A percentile compares a stretch with the other conserved stretches of the same genome.
phyloP scores from a whole-genome alignment of 2,113 vertebrate genomes.

The Spea bombifrons region DNA sequence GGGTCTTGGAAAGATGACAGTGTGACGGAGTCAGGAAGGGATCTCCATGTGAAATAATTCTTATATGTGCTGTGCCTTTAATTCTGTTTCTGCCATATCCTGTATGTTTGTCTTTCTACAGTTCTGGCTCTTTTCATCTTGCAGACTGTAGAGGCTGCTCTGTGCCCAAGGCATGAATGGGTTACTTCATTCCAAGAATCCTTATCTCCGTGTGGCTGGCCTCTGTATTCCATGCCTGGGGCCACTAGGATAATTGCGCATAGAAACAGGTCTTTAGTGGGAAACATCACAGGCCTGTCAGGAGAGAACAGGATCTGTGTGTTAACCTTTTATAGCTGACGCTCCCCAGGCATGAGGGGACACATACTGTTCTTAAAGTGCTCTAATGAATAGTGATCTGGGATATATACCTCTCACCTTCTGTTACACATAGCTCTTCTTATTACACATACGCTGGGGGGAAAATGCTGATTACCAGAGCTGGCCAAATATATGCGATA shows the following conservation, averaged over 20 bases:
- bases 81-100: background rate
- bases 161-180: background rate
- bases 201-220: constrained; percentile 28
- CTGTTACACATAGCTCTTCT: background rate
- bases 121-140: background rate
- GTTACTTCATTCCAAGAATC: constrained; percentile 32
- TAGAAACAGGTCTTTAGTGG: constrained; percentile 49
- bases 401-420: constrained; percentile 7
- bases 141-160: background rate
- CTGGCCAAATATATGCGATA: too few species aligned
- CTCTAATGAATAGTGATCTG: background rate
- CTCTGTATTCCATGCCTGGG: constrained; percentile 32
- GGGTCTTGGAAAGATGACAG: too few species aligned
- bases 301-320: constrained; percentile 9
- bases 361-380: constrained; percentile 6
- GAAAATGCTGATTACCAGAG: too few species aligned
- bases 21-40: too few species aligned
- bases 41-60: too few species aligned
- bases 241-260: constrained; percentile 45
- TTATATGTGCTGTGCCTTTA: background rate
- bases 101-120: background rate
- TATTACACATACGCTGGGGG: too few species aligned
- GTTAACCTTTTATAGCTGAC: constrained; percentile 28
- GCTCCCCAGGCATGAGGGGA: constrained; percentile 41
- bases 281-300: constrained; percentile 46